Percentiles rank a stretch among this genome's conserved stretches.
Conservation (phyloP, 1,140 invertebrate species). For the Patella vulgata region DNA sequence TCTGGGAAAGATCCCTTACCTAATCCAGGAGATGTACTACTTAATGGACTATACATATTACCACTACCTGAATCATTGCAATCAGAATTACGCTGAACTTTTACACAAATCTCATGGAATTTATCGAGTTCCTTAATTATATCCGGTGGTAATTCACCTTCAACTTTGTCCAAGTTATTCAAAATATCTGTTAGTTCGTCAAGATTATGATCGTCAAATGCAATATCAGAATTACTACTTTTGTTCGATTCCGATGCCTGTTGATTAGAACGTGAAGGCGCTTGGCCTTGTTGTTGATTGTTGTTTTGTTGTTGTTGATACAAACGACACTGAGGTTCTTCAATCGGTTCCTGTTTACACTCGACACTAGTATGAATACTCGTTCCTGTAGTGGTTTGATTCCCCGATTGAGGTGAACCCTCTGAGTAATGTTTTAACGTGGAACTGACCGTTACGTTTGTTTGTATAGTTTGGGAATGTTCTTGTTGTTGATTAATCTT, state of each 20-base stretch:
- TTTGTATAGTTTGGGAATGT: slow-evolving; percentile 88
- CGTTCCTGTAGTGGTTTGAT: slow-evolving; percentile 25
- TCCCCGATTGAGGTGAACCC: slow-evolving; percentile 43
- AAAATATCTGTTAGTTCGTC: slow-evolving; percentile 72
- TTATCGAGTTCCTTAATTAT: slow-evolving; percentile 85
- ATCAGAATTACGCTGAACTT: slow-evolving; percentile 44
- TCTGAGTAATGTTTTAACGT: slow-evolving; percentile 75
- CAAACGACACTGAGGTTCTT: slow-evolving; percentile 78
- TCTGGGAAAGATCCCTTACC: slow-evolving; percentile 32
- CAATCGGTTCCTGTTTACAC: slow-evolving; percentile 83
- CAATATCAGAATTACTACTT: slow-evolving; percentile 73
- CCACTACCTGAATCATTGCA: slow-evolving; percentile 35
- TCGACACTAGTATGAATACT: slow-evolving; percentile 70
- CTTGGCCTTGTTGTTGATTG: slow-evolving; percentile 11
- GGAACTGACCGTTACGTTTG: slow-evolving; percentile 91
- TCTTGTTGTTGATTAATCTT: slow-evolving; percentile 84
- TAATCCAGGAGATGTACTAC: slow-evolving; percentile 43
- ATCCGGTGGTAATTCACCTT: slow-evolving; percentile 82
- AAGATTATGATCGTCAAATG: slow-evolving; percentile 76
- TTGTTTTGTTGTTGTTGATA: slow-evolving; percentile 48
- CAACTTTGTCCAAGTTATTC: slow-evolving; percentile 83
- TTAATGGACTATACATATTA: slow-evolving; percentile 46
- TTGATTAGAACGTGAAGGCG: slow-evolving; percentile 69
- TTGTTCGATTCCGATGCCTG: slow-evolving; percentile 60
- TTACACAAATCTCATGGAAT: slow-evolving; percentile 55